Percentiles rank a stretch among this genome's conserved stretches.
phyloP scores from a whole-genome alignment of 2,113 vertebrate species.

The Elachura formosa region DNA sequence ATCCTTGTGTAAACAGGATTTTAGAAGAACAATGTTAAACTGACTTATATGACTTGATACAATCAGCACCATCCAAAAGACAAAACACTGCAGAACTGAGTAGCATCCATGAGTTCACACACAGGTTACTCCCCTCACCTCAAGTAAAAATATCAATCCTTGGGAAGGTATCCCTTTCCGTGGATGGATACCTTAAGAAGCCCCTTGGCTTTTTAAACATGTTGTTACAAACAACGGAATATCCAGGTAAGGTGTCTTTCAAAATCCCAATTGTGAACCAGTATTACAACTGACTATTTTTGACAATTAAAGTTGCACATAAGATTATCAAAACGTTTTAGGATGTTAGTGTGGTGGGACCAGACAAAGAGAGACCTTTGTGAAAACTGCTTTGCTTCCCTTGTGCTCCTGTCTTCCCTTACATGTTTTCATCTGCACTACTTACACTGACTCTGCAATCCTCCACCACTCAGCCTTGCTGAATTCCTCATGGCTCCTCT shows the following conservation, averaged over 20 bases:
- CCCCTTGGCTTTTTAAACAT: neutral
- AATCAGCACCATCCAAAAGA: neutral
- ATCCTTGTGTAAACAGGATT: neutral
- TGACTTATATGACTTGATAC: neutral
- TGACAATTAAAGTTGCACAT: neutral
- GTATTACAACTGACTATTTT: neutral
- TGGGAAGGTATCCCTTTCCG: neutral
- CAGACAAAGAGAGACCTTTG: neutral
- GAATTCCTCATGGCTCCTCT: neutral
- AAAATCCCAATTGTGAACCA: neutral
- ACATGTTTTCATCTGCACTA: neutral
- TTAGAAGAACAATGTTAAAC: neutral
- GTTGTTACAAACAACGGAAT: neutral
- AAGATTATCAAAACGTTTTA: neutral
- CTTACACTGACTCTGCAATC: neutral
- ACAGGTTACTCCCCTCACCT: neutral
- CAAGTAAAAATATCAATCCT: neutral
- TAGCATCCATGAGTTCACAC: rapidly evolving
- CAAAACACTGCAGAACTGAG: neutral
- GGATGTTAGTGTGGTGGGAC: neutral
- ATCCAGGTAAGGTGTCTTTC: neutral
- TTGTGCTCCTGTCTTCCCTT: neutral
- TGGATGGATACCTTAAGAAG: too few relatives aligned
- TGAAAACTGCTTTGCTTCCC: neutral
- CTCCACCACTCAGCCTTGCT: neutral